Evolutionary conservation across 2,888 invertebrate genomes (phyloP).

Genomic region (Scelioninae gen. 2): DNA sequence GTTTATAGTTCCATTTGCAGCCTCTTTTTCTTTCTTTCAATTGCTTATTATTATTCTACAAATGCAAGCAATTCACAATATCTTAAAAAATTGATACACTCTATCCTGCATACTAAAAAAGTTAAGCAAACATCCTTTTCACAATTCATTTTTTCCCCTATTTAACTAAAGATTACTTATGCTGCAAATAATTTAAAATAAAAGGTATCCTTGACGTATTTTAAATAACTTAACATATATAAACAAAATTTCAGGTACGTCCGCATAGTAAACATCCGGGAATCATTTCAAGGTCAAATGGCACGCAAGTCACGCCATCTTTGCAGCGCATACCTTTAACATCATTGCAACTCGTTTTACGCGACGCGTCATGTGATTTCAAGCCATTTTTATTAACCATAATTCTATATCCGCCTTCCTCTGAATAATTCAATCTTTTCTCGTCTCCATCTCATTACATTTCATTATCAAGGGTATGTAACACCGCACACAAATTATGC

Average conservation of each 20-base stretch:
- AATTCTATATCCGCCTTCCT: neutral
- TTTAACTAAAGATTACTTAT: conserved; percentile 3
- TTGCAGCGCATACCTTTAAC: conserved; percentile 10
- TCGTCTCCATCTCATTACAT: conserved; percentile 7
- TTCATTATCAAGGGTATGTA: conserved; percentile 35
- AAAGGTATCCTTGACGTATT: neutral
- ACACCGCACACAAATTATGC: conserved; percentile 26
- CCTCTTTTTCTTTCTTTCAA: too few relatives aligned
- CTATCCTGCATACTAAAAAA: neutral
- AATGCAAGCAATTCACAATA: neutral
- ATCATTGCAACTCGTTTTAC: conserved; percentile 10
- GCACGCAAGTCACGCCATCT: conserved; percentile 16
- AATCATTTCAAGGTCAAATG: conserved; percentile 24
- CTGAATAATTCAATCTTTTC: conserved; percentile 17
- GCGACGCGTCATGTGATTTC: neutral
- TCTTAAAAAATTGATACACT: conserved; percentile 27
- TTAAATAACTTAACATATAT: conserved; percentile 24
- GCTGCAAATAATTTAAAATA: neutral
- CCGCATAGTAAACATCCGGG: conserved; percentile 4
- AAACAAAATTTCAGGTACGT: conserved; percentile 5
- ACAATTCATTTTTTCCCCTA: conserved; percentile 18
- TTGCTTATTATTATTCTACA: too few relatives aligned
- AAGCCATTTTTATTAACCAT: conserved; percentile 2
- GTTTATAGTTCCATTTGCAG: too few relatives aligned
- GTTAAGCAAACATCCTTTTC: conserved; percentile 12